Evolutionary conservation across 2,113 vertebrate species (phyloP), one percentile per base, ranked within the genome.

Genomic region (Zeus faber): DNA sequence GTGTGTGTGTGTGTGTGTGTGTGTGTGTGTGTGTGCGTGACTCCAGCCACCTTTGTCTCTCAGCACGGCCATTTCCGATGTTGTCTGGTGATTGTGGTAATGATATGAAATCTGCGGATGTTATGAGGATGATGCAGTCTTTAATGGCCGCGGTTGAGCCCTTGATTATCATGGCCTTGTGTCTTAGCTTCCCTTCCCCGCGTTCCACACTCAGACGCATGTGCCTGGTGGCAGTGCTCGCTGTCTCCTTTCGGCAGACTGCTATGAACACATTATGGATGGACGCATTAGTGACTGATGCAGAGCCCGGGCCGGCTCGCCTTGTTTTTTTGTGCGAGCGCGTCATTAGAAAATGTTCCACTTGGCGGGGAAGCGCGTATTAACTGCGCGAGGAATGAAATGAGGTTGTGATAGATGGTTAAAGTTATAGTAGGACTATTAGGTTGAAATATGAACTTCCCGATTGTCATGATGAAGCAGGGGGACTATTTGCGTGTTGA

Each of bases 331-430:
- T 78, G 72, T 91, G 89, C 74, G 78, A 87, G 85, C 89, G 88
- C 89, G 84, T 91, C 91, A 89, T 93, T 91, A 93, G 90, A 91
- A 83, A 68, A 88, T 70, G 89, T 87, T 93, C 92, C 92, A 92
- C 91, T 90, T 70, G 86, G 90, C 83, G 75, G 77, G 87, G 88
- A 89, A 91, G 87, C 90, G 78, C 85, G 84, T 80, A 88, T 91
- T 78, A 92, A 89, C 88, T 80, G 88, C 80, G 76, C 82, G 83
- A 1, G 0, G 83, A 87, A 89, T 90, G 88, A 93, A 94, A 93
- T 86, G 88, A 92, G 91, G 88, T 87, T 84, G 87, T 93, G 93
- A 93, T 93, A 88, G 90, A 94, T 93, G 86, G 88, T 89, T 87
- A 90, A 91, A 91, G 88, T 91, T 91, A 91, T 90, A 81, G 84